A percentile compares a stretch with the other conserved stretches of the same genome.
These are phyloP conservation scores for Geothlypis trichas DNA, from an alignment of 2,113 vertebrate genomes.

Conservation along the genomic window DNA sequence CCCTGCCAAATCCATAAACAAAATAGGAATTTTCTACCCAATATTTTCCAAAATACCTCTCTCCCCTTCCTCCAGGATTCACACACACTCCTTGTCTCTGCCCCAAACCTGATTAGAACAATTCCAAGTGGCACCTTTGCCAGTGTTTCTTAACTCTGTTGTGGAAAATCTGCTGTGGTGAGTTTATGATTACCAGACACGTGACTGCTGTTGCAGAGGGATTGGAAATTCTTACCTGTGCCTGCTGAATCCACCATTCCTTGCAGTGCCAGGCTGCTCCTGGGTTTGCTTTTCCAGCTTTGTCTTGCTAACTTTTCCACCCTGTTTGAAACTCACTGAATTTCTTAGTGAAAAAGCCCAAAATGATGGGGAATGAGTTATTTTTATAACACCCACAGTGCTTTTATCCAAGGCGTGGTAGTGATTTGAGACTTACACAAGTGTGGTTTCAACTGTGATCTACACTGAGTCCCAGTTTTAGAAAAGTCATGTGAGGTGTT, in stretches of 20 bases:
- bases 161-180: background rate
- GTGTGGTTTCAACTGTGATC: background rate
- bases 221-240: background rate
- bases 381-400: background rate
- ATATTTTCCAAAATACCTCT: background rate
- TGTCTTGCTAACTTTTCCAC: background rate
- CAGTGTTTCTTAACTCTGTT: background rate
- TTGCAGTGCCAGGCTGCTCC: rapidly evolving
- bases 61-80: background rate
- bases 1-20: background rate
- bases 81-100: background rate
- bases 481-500: background rate
- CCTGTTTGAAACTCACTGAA: rapidly evolving
- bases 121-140: background rate
- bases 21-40: background rate
- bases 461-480: background rate
- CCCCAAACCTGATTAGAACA: background rate
- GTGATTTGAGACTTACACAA: background rate
- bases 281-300: background rate
- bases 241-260: background rate
- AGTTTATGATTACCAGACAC: background rate
- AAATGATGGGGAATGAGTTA: rapidly evolving
- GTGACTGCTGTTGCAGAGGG: background rate
- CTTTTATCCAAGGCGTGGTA: background rate
- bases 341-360: background rate